Conservation (phyloP, 2,113 vertebrate species). For the Antechinus stuartii region DNA sequence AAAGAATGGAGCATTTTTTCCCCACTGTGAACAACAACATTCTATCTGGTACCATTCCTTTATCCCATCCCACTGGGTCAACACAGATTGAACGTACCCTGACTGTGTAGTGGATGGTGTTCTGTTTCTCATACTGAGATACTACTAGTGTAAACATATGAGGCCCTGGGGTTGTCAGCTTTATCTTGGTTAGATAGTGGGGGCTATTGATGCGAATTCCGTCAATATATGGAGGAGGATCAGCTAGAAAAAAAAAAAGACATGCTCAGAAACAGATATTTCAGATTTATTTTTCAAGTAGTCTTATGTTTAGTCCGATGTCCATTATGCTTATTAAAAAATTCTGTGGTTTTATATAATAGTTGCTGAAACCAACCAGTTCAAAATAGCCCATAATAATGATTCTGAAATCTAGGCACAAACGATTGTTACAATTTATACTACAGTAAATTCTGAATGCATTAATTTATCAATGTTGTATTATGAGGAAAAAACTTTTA, state of each 20-base stretch:
- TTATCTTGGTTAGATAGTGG: slow-evolving; percentile 98
- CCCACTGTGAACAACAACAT: background rate
- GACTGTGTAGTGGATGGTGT: slow-evolving; percentile 98
- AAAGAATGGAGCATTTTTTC: background rate
- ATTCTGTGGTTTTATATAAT: slow-evolving; percentile 14
- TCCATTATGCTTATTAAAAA: background rate
- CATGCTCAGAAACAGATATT: slow-evolving; percentile 40
- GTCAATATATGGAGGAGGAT: slow-evolving; percentile 96
- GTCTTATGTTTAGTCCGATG: background rate
- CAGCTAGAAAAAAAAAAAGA: slow-evolving; percentile 84
- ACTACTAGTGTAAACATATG: slow-evolving; percentile 97
- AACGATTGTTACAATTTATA: slow-evolving; percentile 3
- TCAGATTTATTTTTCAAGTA: slow-evolving; percentile 15
- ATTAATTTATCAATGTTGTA: background rate
- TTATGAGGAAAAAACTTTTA: background rate
- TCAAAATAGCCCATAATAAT: slow-evolving; percentile 28
- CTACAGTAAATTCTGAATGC: background rate
- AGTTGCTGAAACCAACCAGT: background rate
- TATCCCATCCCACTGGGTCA: background rate
- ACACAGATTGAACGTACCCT: slow-evolving; percentile 85
- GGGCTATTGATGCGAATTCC: slow-evolving; percentile 99
- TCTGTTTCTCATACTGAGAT: slow-evolving; percentile 99
- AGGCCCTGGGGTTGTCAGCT: slow-evolving; percentile 90
- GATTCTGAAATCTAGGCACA: slow-evolving; percentile 1
- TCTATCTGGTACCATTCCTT: background rate